phyloP scores from a whole-genome alignment of 2,797 vertebrate genomes.

The Euphonia xanthogaster region DNA sequence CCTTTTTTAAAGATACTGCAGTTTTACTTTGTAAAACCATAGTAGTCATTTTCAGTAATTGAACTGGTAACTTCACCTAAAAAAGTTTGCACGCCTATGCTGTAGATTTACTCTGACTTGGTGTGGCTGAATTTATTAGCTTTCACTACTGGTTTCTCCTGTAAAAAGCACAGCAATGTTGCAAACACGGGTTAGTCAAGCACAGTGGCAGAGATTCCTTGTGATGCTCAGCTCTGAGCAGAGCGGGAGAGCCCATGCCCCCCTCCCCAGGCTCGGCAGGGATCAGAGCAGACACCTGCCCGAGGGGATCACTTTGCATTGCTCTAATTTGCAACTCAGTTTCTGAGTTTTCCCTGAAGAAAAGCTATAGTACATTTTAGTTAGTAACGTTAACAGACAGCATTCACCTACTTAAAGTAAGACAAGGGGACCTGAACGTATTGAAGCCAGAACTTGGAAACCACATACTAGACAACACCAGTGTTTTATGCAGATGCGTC shows the following conservation, averaged over 20 bases:
- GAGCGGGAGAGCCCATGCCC: not conserved
- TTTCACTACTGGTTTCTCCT: not conserved
- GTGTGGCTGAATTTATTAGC: not conserved
- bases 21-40: constrained; percentile 59
- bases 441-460: constrained; percentile 48
- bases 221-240: not conserved
- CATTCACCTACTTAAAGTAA: constrained; percentile 18
- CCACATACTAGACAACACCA: not conserved
- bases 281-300: not conserved
- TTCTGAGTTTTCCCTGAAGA: constrained; percentile 68
- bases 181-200: constrained; percentile 51
- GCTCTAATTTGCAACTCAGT: constrained; percentile 50
- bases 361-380: constrained; percentile 47
- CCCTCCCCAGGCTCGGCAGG: not conserved
- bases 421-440: constrained; percentile 17
- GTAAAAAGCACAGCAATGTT: constrained; percentile 45
- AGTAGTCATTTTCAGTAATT: constrained; percentile 45
- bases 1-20: constrained; percentile 47
- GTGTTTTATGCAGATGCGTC: not conserved
- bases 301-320: constrained; percentile 38
- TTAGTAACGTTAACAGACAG: constrained; percentile 27
- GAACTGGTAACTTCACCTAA: constrained; percentile 38
- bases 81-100: constrained; percentile 36
- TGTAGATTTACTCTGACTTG: constrained; percentile 29
- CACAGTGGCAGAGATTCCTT: constrained; percentile 53